Evolutionary conservation across 2,797 vertebrate species (phyloP), one percentile per base, ranked within the genome.

Genomic region (Hafferia zeledoni): DNA sequence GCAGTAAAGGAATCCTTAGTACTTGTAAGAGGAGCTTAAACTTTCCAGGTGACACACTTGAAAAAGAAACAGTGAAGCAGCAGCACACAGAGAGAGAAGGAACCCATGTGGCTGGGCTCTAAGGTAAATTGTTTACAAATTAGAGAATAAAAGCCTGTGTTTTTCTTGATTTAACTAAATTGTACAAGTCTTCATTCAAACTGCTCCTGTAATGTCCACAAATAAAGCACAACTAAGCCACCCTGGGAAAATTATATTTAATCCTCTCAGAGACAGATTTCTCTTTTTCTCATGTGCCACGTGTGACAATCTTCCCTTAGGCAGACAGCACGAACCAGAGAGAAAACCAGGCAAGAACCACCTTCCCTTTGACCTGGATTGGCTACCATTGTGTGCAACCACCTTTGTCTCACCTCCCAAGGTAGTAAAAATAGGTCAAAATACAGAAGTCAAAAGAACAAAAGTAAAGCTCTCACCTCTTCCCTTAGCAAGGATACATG

Each of bases 401-500:
- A 15, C 69, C 37, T 23, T 19, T 22, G 9, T 53, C 43, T 72
- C 31, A 10, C 9, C 11, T 61, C 18, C n/a, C 27, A 12, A 7
- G 7, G 18, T 39, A 61, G 6, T 56, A 47, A 65, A 33, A 74
- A 12, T 11, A 81, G n/a, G 5, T 41, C 4, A 47, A 60, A 44
- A 71, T 1, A 39, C 2, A 55, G 7, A 19, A 68, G 16, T 10
- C 15, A 76, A 57, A 56, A 52, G 5, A 76, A 12, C 14, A 50
- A 20, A 41, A 89, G 11, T 15, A 53, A 31, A 87, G 35, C 35
- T 80, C 12, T 44, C 10, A 31, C 11, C 31, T 14, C 7, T 14
- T 3, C 24, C 9, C 17, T 23, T 55, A 24, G 15, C 19, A 4
- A 55, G 57, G 10, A 4, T 3, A 57, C 16, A 2, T 0, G 2